Conservation (phyloP, 1,140 invertebrate genomes). For the Ips nitidus region DNA sequence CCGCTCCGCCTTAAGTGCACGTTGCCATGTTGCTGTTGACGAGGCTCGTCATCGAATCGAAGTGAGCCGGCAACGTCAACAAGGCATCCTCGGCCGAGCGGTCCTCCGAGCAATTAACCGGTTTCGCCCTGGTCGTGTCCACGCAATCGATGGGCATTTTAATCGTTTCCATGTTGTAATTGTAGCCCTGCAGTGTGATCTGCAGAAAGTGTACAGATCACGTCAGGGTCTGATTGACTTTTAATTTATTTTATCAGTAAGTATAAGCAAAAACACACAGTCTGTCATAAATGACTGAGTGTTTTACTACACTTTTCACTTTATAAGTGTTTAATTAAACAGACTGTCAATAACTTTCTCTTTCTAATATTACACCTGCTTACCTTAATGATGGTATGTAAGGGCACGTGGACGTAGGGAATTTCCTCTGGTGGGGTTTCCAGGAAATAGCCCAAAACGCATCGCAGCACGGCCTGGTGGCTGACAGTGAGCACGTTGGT, state of each 20-base stretch:
- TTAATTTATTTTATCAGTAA: not conserved
- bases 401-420: constrained; percentile 87
- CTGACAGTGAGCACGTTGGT: constrained; percentile 86
- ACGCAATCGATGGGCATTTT: constrained; percentile 82
- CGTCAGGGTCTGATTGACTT: not conserved
- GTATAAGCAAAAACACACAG: not conserved
- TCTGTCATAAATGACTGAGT: too few relatives aligned
- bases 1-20: constrained; percentile 38
- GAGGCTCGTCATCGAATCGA: constrained; percentile 56
- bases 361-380: not conserved
- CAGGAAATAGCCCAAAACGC: constrained; percentile 87
- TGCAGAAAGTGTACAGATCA: constrained; percentile 9
- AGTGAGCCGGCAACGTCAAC: constrained; percentile 70
- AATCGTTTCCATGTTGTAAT: constrained; percentile 79
- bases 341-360: too few relatives aligned
- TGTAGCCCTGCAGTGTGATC: constrained; percentile 78
- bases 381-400: constrained; percentile 85
- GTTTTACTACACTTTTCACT: too few relatives aligned
- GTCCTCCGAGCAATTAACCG: constrained; percentile 66
- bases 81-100: constrained; percentile 66
- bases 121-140: constrained; percentile 75
- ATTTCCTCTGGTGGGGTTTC: constrained; percentile 77
- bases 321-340: too few relatives aligned
- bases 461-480: constrained; percentile 90
- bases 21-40: constrained; percentile 28